Percentiles rank a stretch among this genome's conserved stretches.
phyloP scores from a whole-genome alignment of 2,888 invertebrate genomes.

The Baronia brevicornis region DNA sequence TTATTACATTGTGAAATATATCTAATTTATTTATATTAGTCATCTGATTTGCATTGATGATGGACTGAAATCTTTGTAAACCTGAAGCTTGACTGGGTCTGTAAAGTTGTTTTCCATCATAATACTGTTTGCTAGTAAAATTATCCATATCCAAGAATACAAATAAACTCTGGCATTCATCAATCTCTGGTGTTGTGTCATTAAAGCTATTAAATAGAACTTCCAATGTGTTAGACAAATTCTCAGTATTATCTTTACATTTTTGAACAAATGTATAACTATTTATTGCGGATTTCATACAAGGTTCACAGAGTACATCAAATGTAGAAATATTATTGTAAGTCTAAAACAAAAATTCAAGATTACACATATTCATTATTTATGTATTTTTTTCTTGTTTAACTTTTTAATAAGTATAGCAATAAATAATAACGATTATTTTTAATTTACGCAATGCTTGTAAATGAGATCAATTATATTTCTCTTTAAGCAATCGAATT shows the following conservation, averaged over 20 bases:
- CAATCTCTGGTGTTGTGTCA: conserved; percentile 20
- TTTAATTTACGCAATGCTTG: too few relatives aligned
- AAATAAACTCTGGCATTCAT: conserved; percentile 34
- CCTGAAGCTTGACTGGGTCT: conserved; percentile 24
- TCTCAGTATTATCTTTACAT: conserved; percentile 29
- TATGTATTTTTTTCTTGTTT: background rate
- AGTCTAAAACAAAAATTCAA: conserved; percentile 35
- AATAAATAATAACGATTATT: background rate
- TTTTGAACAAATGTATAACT: conserved; percentile 40
- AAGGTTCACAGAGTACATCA: conserved; percentile 37
- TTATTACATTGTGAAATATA: conserved; percentile 15
- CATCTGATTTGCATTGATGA: conserved; percentile 19
- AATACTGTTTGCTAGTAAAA: conserved; percentile 34
- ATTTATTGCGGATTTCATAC: conserved; percentile 32
- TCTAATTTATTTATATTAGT: conserved; percentile 20
- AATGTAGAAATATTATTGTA: conserved; percentile 31
- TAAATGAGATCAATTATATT: background rate
- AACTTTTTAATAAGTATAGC: background rate
- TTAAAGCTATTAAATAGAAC: conserved; percentile 30
- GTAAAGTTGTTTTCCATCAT: conserved; percentile 28
- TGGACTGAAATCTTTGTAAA: conserved; percentile 25
- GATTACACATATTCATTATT: conserved; percentile 1
- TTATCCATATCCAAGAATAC: conserved; percentile 35
- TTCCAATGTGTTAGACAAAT: conserved; percentile 31
- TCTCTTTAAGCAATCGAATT: too few relatives aligned